phyloP scores from a whole-genome alignment of 2,888 invertebrate species.

The Epinotia nisella region DNA sequence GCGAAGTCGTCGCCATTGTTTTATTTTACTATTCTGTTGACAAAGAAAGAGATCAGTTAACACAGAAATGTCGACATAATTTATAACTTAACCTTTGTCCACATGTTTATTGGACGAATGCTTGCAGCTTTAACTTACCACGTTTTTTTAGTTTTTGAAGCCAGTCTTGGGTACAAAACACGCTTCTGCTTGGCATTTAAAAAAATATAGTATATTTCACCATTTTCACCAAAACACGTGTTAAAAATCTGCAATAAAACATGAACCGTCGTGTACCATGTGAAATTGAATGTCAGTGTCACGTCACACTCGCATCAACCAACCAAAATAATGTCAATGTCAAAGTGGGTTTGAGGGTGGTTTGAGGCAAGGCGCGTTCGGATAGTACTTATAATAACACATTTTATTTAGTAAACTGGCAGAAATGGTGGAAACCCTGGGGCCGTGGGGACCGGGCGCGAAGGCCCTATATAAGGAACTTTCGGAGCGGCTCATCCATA shows the following conservation, averaged over 20 bases:
- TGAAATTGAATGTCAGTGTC: too few species aligned
- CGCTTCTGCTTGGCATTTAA: background rate
- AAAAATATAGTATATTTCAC: background rate
- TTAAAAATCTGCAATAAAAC: background rate
- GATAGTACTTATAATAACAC: background rate
- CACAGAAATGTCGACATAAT: background rate
- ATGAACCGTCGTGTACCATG: too few species aligned
- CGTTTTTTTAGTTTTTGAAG: conserved; percentile 2
- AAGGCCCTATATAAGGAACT: too few species aligned
- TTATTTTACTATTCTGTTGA: conserved; percentile 16
- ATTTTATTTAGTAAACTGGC: too few species aligned
- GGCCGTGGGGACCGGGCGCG: too few species aligned
- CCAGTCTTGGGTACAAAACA: background rate
- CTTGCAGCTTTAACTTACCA: conserved; percentile 18
- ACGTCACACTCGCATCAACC: too few species aligned
- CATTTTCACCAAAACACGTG: background rate
- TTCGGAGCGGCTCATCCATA: too few species aligned
- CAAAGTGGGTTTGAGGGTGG: background rate
- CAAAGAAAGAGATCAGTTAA: conserved; percentile 4
- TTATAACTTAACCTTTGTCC: background rate
- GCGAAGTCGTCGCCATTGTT: conserved; percentile 85
- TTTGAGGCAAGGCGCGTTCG: background rate
- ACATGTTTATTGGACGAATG: background rate
- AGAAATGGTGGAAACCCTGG: too few species aligned
- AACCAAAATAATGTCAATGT: background rate